Percentiles rank a stretch among this genome's conserved stretches.
These are phyloP conservation scores for Copidosoma aretas DNA, from an alignment of 2,888 invertebrate genomes.

Conservation along the genomic window DNA sequence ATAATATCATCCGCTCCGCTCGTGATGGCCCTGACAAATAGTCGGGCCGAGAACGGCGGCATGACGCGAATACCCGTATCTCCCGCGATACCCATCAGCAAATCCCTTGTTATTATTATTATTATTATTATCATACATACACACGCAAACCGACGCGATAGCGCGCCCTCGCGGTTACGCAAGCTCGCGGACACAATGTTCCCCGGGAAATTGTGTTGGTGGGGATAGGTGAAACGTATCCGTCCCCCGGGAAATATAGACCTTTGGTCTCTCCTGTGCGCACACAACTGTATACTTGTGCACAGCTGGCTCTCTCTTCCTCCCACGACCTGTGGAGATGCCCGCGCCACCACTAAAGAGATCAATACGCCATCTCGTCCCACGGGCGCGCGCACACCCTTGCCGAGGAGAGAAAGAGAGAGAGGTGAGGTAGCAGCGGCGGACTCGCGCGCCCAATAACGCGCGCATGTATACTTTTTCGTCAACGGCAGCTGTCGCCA, in stretches of 20 bases:
- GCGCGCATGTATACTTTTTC: slow-evolving; percentile 20
- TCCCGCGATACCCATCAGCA: background rate
- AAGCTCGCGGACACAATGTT: slow-evolving; percentile 51
- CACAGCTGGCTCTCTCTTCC: too few relatives aligned
- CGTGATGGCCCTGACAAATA: slow-evolving; percentile 26
- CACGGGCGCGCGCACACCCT: slow-evolving; percentile 27
- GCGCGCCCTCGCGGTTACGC: background rate
- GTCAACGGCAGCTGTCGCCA: slow-evolving; percentile 39
- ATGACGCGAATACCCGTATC: slow-evolving; percentile 8
- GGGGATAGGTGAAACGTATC: slow-evolving; percentile 61
- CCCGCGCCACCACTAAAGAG: slow-evolving; percentile 60
- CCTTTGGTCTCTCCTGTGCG: slow-evolving; percentile 46
- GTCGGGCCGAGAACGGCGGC: background rate
- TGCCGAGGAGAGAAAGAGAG: background rate
- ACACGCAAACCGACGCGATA: background rate
- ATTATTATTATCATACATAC: background rate
- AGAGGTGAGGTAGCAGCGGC: background rate
- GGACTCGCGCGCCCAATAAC: slow-evolving; percentile 18
- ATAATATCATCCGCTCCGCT: slow-evolving; percentile 20
- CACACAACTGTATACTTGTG: too few relatives aligned
- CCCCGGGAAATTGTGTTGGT: slow-evolving; percentile 61
- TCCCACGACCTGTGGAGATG: background rate
- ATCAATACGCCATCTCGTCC: slow-evolving; percentile 61
- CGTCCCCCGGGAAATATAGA: slow-evolving; percentile 62
- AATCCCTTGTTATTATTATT: background rate